Evolutionary conservation across 2,888 invertebrate genomes (phyloP).

Genomic region (Blera fallax): DNA sequence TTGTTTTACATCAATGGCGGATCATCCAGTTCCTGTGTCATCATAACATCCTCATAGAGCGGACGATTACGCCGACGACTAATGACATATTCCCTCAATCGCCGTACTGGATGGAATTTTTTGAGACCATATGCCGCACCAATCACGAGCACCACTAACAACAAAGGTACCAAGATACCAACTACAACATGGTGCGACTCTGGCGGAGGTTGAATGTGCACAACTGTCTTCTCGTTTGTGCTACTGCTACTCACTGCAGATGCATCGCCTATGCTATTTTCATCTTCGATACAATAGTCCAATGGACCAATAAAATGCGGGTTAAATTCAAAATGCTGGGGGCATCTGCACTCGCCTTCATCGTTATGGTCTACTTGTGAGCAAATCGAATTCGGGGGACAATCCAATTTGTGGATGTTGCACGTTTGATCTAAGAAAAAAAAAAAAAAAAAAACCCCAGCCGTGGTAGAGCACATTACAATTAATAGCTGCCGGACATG

Average conservation of each 20-base stretch:
- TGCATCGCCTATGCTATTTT: slow-evolving; percentile 57
- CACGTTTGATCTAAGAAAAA: slow-evolving; percentile 48
- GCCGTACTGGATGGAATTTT: slow-evolving; percentile 73
- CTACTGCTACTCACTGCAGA: slow-evolving; percentile 19
- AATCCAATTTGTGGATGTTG: slow-evolving; percentile 60
- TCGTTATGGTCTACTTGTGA: slow-evolving; percentile 38
- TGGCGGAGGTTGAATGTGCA: slow-evolving; percentile 63
- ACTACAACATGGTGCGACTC: slow-evolving; percentile 74
- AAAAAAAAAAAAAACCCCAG: not conserved
- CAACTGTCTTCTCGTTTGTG: slow-evolving; percentile 53
- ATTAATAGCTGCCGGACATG: slow-evolving; percentile 6
- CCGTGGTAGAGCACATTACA: not conserved
- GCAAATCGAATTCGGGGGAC: slow-evolving; percentile 59
- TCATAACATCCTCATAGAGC: slow-evolving; percentile 75
- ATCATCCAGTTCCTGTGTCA: slow-evolving; percentile 75
- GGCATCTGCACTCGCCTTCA: slow-evolving; percentile 57
- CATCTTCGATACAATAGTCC: slow-evolving; percentile 59
- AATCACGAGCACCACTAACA: slow-evolving; percentile 74
- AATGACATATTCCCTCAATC: slow-evolving; percentile 73
- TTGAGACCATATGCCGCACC: slow-evolving; percentile 73
- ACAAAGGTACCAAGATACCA: slow-evolving; percentile 75
- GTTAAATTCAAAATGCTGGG: slow-evolving; percentile 46
- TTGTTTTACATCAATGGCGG: slow-evolving; percentile 75
- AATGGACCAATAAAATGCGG: slow-evolving; percentile 45
- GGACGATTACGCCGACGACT: slow-evolving; percentile 74